Evolutionary conservation across 2,797 vertebrate species (phyloP), one percentile per base, ranked within the genome.

Genomic region (Bradypus variegatus): DNA sequence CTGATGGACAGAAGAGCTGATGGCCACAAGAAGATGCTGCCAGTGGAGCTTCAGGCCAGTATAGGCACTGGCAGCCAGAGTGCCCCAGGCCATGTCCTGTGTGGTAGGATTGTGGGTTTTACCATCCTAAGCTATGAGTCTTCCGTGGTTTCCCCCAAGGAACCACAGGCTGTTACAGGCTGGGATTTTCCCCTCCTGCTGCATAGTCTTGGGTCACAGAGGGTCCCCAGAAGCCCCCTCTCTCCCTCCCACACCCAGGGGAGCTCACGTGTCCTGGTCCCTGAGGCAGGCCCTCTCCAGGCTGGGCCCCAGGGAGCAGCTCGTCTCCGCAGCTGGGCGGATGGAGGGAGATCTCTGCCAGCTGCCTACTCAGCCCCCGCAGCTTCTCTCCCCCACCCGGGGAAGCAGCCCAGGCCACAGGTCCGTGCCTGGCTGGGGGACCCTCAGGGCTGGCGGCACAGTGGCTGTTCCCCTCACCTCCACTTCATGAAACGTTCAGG

Each of bases 61-160:
- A 2, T 0, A 36, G 77, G 64, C 45, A 4, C 4, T 38, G 36
- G 60, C 60, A 29, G 81, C 91, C 21, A 6, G 73, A 38, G 45
- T 45, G 5, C 33, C 48, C 83, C 2, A 0, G 60, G 75, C 55
- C 82, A 69, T 0, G 9, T 41, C 65, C 87, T 7, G 8, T 25
- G 36, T 19, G 58, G 88, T 41, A 25, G 36, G 50, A 67, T 9
- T 89, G 89, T 91, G 87, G 87, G 78, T 80, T 91, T 76, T 83
- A 78, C 80, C 70, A 91, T 85, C 33, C 79, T 45, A 18, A 25
- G 36, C 64, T 91, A 27, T 60, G 77, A 89, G 70, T 67, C 82
- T 53, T 64, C 77, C 75, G 89, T 91, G 94, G 88, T 94, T 94
- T 91, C 11, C 83, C 82, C 73, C 38, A 48, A 93, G 72, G 90